Conservation (phyloP, 2,888 invertebrate species). For the Vesta saturnalis region DNA sequence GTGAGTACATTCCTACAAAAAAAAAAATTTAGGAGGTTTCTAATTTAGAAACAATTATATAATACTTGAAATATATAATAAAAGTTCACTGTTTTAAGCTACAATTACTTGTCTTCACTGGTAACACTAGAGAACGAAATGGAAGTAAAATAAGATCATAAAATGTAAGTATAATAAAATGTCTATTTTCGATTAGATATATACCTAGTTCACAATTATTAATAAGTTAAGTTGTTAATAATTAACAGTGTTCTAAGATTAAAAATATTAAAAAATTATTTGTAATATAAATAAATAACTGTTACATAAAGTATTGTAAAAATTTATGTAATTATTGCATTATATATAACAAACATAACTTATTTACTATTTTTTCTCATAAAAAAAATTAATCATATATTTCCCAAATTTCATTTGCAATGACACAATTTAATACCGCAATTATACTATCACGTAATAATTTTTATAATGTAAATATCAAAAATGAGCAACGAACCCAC, state of each 20-base stretch:
- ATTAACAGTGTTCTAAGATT: slow-evolving; percentile 1
- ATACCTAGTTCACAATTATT: no score
- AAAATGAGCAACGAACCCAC: slow-evolving; percentile 46
- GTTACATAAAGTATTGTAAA: slow-evolving; percentile 38
- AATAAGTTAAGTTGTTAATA: no score
- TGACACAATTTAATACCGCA: slow-evolving; percentile 22
- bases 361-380: slow-evolving; percentile 28
- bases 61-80: no score
- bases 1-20: no score
- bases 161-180: no score
- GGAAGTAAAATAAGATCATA: no score
- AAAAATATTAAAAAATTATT: slow-evolving; percentile 18
- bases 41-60: no score
- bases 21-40: no score
- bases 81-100: no score
- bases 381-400: slow-evolving; percentile 16
- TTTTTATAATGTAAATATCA: slow-evolving; percentile 19
- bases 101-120: no score
- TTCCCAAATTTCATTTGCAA: slow-evolving; percentile 9
- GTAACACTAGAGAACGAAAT: no score
- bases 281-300: slow-evolving; percentile 5
- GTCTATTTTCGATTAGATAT: no score
- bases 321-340: slow-evolving; percentile 29
- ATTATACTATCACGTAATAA: slow-evolving; percentile 29
- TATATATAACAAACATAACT: slow-evolving; percentile 27